Conservation (phyloP, 2,113 vertebrate species). For the Colinus virginianus region DNA sequence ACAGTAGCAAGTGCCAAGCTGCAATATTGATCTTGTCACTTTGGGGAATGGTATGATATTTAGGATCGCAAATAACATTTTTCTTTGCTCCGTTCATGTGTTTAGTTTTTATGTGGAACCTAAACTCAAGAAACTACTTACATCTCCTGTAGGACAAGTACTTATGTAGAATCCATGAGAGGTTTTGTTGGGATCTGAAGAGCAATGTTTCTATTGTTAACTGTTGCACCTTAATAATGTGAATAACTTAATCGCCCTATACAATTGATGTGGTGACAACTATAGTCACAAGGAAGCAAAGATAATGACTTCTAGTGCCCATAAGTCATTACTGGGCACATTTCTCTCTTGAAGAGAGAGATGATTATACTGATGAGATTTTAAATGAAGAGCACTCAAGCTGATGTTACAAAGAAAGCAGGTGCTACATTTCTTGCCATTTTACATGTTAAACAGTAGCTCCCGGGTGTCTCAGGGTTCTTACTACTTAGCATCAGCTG, state of each 20-base stretch:
- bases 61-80: slow-evolving; percentile 78
- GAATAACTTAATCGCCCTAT: neutral
- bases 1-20: slow-evolving; percentile 59
- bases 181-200: neutral
- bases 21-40: slow-evolving; percentile 82
- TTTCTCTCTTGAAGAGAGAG: neutral
- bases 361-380: neutral
- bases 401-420: neutral
- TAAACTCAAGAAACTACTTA: slow-evolving; percentile 21
- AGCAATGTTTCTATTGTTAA: neutral
- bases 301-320: neutral
- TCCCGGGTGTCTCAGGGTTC: neutral
- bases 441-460: neutral
- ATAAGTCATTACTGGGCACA: neutral
- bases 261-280: neutral
- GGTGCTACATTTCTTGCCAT: neutral
- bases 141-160: slow-evolving; percentile 10
- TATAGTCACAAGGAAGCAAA: neutral
- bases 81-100: slow-evolving; percentile 56
- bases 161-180: neutral
- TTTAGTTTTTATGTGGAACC: slow-evolving; percentile 36
- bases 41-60: slow-evolving; percentile 77
- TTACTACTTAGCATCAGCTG: neutral
- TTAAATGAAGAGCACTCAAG: neutral
- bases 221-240: neutral